Conservation (phyloP, 53 echinoderm and acorn worm genomes). For the Astropecten irregularis region DNA sequence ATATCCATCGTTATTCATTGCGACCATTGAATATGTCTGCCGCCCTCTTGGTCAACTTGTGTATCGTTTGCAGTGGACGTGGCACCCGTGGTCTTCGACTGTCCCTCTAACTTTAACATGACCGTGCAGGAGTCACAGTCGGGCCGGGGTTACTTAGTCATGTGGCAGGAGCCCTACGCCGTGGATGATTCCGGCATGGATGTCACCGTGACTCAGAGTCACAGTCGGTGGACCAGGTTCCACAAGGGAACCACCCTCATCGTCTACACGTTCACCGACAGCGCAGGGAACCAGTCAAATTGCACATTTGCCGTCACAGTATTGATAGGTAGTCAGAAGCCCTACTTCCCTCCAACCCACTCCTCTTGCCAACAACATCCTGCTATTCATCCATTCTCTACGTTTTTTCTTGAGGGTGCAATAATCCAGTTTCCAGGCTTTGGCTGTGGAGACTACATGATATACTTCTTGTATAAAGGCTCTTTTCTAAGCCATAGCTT, state of each 20-base stretch:
- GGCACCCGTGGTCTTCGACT: conserved; percentile 15
- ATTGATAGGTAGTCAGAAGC: background rate
- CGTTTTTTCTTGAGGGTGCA: no score
- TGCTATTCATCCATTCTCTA: background rate
- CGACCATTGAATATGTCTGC: no score
- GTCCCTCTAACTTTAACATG: conserved; percentile 32
- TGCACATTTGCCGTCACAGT: conserved; percentile 59
- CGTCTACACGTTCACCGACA: conserved; percentile 54
- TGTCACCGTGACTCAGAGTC: conserved; percentile 36
- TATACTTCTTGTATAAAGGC: no score
- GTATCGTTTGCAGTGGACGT: background rate
- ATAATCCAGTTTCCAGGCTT: no score
- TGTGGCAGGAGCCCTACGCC: conserved; percentile 48
- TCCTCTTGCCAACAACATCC: background rate
- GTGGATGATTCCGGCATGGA: conserved; percentile 60
- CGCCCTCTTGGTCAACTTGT: no score
- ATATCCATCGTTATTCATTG: no score
- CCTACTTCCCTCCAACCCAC: no score
- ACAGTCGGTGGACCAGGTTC: conserved; percentile 24
- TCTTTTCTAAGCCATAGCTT: no score
- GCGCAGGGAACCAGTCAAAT: conserved; percentile 43
- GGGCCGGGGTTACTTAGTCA: conserved; percentile 10
- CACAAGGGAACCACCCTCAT: conserved; percentile 39
- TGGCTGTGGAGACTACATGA: no score
- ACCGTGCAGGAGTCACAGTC: conserved; percentile 13